Percentiles rank a stretch among this genome's conserved stretches.
Evolutionary conservation across 2,888 invertebrate genomes (phyloP).

Genomic region (Zootermopsis nevadensis): DNA sequence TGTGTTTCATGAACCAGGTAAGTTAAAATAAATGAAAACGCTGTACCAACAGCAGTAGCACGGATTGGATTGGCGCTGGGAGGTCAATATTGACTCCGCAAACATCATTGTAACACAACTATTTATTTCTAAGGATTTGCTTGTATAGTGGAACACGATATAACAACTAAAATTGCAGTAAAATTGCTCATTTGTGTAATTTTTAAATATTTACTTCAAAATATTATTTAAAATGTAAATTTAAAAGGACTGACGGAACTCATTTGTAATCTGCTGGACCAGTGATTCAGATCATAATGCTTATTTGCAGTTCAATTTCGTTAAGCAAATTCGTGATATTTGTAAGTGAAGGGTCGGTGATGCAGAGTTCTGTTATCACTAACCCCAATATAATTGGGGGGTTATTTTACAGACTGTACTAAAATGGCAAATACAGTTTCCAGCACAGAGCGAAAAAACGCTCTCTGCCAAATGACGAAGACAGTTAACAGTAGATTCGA

Average conservation of each 20-base stretch:
- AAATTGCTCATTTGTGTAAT: slow-evolving; percentile 12
- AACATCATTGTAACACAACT: slow-evolving; percentile 21
- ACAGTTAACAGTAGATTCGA: no score
- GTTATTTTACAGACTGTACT: not conserved
- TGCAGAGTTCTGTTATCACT: not conserved
- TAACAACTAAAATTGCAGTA: slow-evolving; percentile 13
- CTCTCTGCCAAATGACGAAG: not conserved
- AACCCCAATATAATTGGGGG: no score
- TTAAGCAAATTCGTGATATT: not conserved
- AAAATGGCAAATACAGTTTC: not conserved
- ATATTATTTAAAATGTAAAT: slow-evolving; percentile 17
- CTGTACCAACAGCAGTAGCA: not conserved
- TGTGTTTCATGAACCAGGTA: not conserved
- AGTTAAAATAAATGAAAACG: slow-evolving; percentile 26
- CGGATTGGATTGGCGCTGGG: not conserved
- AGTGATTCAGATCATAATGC: not conserved
- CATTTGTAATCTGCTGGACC: not conserved
- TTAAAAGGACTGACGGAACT: not conserved
- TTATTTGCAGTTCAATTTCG: not conserved
- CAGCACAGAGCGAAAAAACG: not conserved
- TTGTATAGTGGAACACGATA: not conserved
- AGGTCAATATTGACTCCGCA: slow-evolving; percentile 6
- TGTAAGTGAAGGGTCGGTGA: not conserved
- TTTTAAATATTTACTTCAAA: slow-evolving; percentile 21
- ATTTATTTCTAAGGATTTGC: slow-evolving; percentile 28